Conservation (phyloP, 2,797 vertebrate species). For the Chelidonichthys spinosus region DNA sequence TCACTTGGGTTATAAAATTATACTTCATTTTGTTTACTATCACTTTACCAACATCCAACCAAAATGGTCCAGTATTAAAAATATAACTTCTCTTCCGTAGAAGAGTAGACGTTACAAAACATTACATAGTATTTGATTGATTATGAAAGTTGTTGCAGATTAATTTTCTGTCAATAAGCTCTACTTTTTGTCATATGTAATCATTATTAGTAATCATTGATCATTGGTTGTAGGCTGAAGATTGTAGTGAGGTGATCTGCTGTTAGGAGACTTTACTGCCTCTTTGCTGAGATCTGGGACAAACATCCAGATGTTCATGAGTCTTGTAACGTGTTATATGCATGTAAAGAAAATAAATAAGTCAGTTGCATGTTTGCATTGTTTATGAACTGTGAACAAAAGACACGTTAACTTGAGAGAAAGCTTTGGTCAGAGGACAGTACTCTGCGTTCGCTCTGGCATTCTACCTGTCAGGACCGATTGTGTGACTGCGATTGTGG, state of each 20-base stretch:
- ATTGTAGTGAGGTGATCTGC: slow-evolving; percentile 19
- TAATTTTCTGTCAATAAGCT: not conserved
- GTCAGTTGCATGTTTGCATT: slow-evolving; percentile 57
- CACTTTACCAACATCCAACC: not conserved
- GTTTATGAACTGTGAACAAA: slow-evolving; percentile 53
- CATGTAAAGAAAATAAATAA: slow-evolving; percentile 40
- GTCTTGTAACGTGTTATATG: slow-evolving; percentile 61
- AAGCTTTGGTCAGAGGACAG: slow-evolving; percentile 29
- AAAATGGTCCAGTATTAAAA: not conserved
- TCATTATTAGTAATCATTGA: slow-evolving; percentile 10
- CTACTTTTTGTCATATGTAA: not conserved
- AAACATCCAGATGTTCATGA: slow-evolving; percentile 60
- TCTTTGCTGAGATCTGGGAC: slow-evolving; percentile 66
- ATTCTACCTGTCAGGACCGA: slow-evolving; percentile 26
- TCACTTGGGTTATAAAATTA: not conserved
- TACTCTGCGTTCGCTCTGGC: slow-evolving; percentile 9
- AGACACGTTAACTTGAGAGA: slow-evolving; percentile 58
- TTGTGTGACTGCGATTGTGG: slow-evolving; percentile 11
- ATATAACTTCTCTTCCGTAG: not conserved
- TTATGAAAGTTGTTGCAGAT: not conserved
- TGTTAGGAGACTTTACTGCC: slow-evolving; percentile 46
- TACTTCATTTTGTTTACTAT: not conserved
- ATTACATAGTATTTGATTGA: not conserved
- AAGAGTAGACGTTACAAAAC: not conserved
- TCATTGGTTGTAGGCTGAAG: slow-evolving; percentile 1